These are phyloP conservation scores for Melanotaenia boesemani DNA, from an alignment of 2,797 vertebrate genomes.

Conservation along the genomic window DNA sequence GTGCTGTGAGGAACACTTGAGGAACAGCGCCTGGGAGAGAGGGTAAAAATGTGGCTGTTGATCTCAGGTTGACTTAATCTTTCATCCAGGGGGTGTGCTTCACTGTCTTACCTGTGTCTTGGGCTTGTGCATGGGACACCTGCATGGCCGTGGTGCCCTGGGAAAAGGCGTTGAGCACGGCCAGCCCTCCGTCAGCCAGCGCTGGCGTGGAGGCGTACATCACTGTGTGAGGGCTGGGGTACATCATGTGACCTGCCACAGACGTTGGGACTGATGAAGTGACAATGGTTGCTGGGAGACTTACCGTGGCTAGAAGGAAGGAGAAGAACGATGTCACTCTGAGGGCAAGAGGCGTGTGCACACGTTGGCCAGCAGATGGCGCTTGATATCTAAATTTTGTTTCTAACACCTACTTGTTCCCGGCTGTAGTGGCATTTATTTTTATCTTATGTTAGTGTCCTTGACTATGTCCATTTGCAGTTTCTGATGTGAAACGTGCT, in stretches of 20 bases:
- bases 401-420: background rate
- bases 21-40: constrained; percentile 80
- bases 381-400: constrained; percentile 16
- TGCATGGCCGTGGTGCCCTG: constrained; percentile 94
- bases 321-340: constrained; percentile 5
- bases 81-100: too few relatives aligned
- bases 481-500: background rate
- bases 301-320: constrained; percentile 83
- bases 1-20: constrained; percentile 96
- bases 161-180: constrained; percentile 98
- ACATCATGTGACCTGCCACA: constrained; percentile 98
- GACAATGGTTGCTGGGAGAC: constrained; percentile 97
- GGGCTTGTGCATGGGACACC: constrained; percentile 92
- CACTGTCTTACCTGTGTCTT: constrained; percentile 89
- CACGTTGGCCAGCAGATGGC: constrained; percentile 64
- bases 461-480: background rate
- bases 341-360: constrained; percentile 1
- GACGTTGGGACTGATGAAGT: constrained; percentile 94
- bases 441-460: background rate
- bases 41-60: background rate
- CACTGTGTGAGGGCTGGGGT: constrained; percentile 93
- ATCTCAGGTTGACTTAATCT: background rate
- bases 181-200: constrained; percentile 91
- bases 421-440: background rate
- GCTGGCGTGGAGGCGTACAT: constrained; percentile 95